Base-by-base conservation (phyloP, 2,888 invertebrate species). In the Sphinx pinastri region DNA sequence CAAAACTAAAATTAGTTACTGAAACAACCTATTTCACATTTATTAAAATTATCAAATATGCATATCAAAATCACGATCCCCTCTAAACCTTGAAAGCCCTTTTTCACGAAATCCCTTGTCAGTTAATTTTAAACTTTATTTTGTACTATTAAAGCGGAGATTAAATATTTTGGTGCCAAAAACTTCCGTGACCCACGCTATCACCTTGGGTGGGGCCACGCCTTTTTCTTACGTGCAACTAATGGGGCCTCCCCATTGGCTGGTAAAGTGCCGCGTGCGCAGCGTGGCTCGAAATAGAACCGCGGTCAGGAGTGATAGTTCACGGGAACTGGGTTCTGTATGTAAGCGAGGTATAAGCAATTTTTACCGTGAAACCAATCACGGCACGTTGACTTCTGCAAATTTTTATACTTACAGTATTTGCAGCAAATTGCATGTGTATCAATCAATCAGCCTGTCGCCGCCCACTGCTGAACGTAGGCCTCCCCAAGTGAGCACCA, bases 201-300 rank as follows among this genome's bases (percentile, higher is more conserved):
- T 63, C 69, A 63, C 69, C 60, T 69, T 69, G 47, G 68, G 58
- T 67, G 70, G 57, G 67, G 72, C 73, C 75, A 67, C 77, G 75
- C 77, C 77, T 66, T 67, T 60, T 70, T 69, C 71, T 74, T 75
- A 74, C 71, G 72, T 70, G 57, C 71, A 59, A 71, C 70, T 71
- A 75, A 74, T 70, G 73, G 70, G 52, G 72, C 51, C 66, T 73
- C 74, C 73, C 71, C 69, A 82, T 82, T 81, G 81, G 82, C 66
- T 59, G 71, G 16, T 59, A 7, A 47, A 8, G 58, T 73, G 73
- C 66, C 80, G 77, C 78, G 73, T 71, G 78, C 81, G 81, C 81
- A 80, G 63, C 75, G 70, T 73, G 71, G 60, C 72, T 75, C 71
- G 74, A 74, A 73, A 73, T 74, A 74, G 74, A 73, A 74, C 19